Base-by-base conservation (phyloP, 2,888 invertebrate genomes). In the Euphydryas editha region DNA sequence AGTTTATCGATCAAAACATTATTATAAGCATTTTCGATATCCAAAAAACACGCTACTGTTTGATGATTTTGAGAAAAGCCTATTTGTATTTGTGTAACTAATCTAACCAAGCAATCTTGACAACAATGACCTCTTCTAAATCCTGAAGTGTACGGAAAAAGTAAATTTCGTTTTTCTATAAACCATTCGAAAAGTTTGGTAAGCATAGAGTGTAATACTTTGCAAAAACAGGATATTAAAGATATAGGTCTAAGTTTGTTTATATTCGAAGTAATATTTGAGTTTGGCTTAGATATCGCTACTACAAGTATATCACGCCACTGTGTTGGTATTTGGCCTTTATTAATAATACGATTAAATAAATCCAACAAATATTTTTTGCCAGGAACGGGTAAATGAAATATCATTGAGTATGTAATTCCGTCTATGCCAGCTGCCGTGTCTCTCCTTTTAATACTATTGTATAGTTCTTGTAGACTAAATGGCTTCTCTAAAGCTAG, bases 261-360 rank as follows among this genome's bases (percentile, higher is more conserved):
- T 44, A 15, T n/a, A 17, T 44, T n/a, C 13, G 20, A 47, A 20
- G 47, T 11, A 18, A 6, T 11, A 7, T 11, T 17, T 37, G 6
- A 8, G 10, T n/a, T 44, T 44, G 6, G 3, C n/a, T 44, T 44
- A n/a, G 44, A 5, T 15, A 44, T 44, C 6, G 44, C 15, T 6
- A 44, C 44, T 15, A 44, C n/a, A 15, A n/a, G n/a, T 15, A 69
- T 44, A 13, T 62, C 15, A 15, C 69, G 54, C 69, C 67, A 72
- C 56, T 71, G 64, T 46, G 7, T 10, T 15, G 63, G 69, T 13
- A 69, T 37, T 47, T 47, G 46, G 10, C 66, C 58, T 15, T 24
- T 13, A 13, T 8, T 18, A 24, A 60, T 54, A 24, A 63, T 17
- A 37, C 10, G 30, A 30, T 69, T 69, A 59, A 54, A 69, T 21